Evolutionary conservation across 2,113 vertebrate species (phyloP), one percentile per base, ranked within the genome.

Genomic region (Rallus limicola): DNA sequence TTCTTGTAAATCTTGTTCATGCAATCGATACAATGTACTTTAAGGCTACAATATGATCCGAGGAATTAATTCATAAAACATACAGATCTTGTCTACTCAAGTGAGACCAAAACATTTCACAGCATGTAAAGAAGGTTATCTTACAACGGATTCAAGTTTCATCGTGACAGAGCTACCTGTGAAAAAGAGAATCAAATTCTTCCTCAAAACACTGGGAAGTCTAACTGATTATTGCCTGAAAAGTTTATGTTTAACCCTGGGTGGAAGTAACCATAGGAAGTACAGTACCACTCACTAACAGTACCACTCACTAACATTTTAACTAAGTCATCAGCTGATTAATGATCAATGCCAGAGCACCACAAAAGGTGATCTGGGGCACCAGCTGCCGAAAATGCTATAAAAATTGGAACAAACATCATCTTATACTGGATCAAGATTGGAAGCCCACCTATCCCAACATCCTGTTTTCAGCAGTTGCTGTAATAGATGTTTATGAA

Each of bases 381-480:
- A 90, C 29, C 42, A 90, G 26, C 50, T 62, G 25, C 38, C 36
- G 5, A 69, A 96, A 87, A 74, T 20, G 36, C 34, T 78, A 80
- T 74, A 74, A 59, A 78, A 86, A 56, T 10, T 65, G 52, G 48
- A 90, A 82, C 23, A 93, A 88, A 46, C 24, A 64, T 46, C 16
- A 81, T 56, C 69, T 48, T 78, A 59, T 34, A 59, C 6, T 70
- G 33, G 52, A 31, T 67, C n/a, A 86, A 79, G 33, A 82, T 14
- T 52, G 2, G 31, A 90, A 92, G 46, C 13, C 56, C 34, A 67
- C 50, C 72, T 70, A 71, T 72, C 76, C 56, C 64, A 92, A 74
- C 31, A 74, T 81, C 52, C 71, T 92, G 52, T 92, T 94, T 93
- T 94, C 86, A 95, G 38, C 86, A 86, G 76, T 29, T 88, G 77